phyloP scores from a whole-genome alignment of 2,888 invertebrate species.

The Masnerella sp. region DNA sequence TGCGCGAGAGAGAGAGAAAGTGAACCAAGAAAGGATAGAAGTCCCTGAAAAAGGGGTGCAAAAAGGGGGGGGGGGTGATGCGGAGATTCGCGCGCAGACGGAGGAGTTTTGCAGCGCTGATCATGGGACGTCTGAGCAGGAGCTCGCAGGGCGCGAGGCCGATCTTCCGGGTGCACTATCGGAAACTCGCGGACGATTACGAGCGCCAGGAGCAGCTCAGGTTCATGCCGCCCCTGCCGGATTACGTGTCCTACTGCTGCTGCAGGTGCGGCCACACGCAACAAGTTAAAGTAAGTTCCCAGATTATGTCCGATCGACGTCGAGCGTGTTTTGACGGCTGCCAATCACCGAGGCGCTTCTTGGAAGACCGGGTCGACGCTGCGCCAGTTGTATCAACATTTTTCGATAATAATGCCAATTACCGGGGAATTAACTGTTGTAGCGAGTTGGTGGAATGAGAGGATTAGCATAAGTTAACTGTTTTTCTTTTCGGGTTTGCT shows the following conservation, averaged over 20 bases:
- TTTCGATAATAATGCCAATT: too few relatives aligned
- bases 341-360: constrained; percentile 9
- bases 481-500: too few relatives aligned
- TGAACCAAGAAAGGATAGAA: constrained; percentile 42
- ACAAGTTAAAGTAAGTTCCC: constrained; percentile 79
- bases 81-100: constrained; percentile 76
- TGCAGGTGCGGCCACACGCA: constrained; percentile 82
- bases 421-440: too few relatives aligned
- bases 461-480: too few relatives aligned
- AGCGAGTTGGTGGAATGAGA: too few relatives aligned
- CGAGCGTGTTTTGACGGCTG: constrained; percentile 17
- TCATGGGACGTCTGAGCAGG: constrained; percentile 80
- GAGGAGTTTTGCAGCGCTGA: constrained; percentile 74
- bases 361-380: too few relatives aligned
- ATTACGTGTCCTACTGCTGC: constrained; percentile 81
- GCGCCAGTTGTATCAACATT: too few relatives aligned
- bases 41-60: constrained; percentile 54
- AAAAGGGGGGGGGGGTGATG: constrained; percentile 63
- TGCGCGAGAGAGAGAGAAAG: constrained; percentile 35
- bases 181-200: constrained; percentile 81
- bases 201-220: constrained; percentile 76
- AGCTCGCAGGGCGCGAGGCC: constrained; percentile 76
- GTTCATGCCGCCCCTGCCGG: constrained; percentile 79
- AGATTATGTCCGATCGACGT: constrained; percentile 7
- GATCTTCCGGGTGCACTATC: constrained; percentile 80